These are phyloP conservation scores for Xenops minutus DNA, from an alignment of 2,797 vertebrate genomes.

Conservation along the genomic window DNA sequence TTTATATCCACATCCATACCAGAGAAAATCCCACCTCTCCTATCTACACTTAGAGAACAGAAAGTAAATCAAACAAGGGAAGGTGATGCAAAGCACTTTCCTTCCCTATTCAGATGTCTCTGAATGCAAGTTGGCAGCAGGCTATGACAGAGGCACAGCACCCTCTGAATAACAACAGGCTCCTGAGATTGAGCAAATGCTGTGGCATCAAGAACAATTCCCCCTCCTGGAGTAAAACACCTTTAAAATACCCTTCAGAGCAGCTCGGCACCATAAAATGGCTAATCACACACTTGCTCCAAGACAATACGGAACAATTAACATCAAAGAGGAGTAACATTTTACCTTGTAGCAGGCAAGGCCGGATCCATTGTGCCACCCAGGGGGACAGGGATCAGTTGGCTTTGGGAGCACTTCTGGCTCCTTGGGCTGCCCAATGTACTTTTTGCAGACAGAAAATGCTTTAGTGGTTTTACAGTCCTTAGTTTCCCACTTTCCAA, in stretches of 20 bases:
- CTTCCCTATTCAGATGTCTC: neutral
- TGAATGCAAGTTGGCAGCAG: neutral
- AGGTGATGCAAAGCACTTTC: neutral
- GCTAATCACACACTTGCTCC: neutral
- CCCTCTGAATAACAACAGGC: neutral
- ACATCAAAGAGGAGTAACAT: neutral
- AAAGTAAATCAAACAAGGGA: neutral
- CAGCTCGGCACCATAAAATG: neutral
- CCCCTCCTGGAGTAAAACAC: neutral
- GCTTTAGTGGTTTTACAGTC: conserved; percentile 87
- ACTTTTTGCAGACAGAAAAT: conserved; percentile 87
- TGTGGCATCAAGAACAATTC: neutral
- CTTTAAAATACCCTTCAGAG: neutral
- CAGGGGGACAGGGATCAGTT: conserved; percentile 80
- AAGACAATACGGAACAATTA: neutral
- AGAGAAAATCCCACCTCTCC: neutral
- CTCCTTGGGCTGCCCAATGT: conserved; percentile 65
- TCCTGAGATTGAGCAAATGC: neutral
- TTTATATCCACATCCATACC: neutral
- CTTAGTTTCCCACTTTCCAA: conserved; percentile 89
- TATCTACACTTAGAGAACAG: neutral
- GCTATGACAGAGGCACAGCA: neutral
- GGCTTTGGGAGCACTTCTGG: conserved; percentile 74
- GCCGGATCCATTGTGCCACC: conserved; percentile 79
- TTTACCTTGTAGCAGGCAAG: conserved; percentile 92